These are phyloP conservation scores for Gyrodactylus salaris DNA, from an alignment of 1,140 invertebrate species.

Conservation along the genomic window DNA sequence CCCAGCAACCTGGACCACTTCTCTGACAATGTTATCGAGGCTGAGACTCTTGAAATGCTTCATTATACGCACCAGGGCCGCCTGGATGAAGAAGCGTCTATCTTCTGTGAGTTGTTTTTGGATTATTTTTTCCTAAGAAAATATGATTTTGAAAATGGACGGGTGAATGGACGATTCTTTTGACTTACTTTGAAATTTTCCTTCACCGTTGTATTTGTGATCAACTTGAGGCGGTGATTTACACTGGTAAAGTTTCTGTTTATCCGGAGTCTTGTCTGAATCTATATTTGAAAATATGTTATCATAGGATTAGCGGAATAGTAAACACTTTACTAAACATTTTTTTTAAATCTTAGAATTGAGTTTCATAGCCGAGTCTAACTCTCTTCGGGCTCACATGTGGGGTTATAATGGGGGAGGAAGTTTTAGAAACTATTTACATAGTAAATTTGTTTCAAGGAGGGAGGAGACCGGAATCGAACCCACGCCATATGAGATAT, in stretches of 20 bases:
- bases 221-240: background rate
- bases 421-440: background rate
- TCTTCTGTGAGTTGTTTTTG: background rate
- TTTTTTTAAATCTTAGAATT: no score
- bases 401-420: no score
- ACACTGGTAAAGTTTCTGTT: background rate
- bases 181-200: background rate
- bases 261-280: background rate
- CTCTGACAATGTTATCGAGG: background rate
- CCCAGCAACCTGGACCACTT: background rate
- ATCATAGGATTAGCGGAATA: no score
- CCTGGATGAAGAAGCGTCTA: background rate
- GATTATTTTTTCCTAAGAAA: background rate
- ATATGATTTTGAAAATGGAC: no score
- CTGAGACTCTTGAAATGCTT: background rate
- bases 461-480: background rate
- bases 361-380: no score
- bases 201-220: background rate
- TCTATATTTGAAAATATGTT: background rate
- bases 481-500: no score
- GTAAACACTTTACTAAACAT: no score
- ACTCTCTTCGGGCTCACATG: no score
- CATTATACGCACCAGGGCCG: background rate
- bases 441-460: background rate
- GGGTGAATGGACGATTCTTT: no score